Conservation (phyloP, 2,888 invertebrate genomes). For the Euzetes globulus region DNA sequence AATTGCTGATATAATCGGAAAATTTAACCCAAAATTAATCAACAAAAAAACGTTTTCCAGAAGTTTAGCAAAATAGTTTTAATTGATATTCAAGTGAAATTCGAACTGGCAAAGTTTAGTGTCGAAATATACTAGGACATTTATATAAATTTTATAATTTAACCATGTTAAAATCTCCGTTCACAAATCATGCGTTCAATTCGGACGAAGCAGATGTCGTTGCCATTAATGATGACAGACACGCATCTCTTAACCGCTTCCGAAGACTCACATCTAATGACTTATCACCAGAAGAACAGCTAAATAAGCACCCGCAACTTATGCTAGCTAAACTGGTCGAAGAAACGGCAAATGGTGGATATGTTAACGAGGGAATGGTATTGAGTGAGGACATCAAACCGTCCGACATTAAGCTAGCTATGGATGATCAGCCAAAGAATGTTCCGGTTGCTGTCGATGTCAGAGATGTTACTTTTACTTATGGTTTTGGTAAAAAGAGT, state of each 20-base stretch:
- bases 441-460: constrained; percentile 29
- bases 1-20: too few relatives aligned
- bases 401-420: background rate
- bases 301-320: constrained; percentile 28
- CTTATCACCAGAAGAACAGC: constrained; percentile 9
- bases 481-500: constrained; percentile 33
- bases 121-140: too few relatives aligned
- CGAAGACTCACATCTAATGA: constrained; percentile 31
- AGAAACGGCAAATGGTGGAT: constrained; percentile 32
- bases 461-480: constrained; percentile 33
- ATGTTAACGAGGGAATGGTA: constrained; percentile 31
- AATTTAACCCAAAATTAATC: too few relatives aligned
- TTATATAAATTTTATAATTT: too few relatives aligned
- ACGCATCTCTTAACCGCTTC: constrained; percentile 31
- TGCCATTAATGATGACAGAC: constrained; percentile 35
- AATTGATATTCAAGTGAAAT: too few relatives aligned
- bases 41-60: too few relatives aligned
- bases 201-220: constrained; percentile 35
- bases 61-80: too few relatives aligned
- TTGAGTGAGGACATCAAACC: constrained; percentile 24
- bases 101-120: too few relatives aligned
- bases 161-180: constrained; percentile 32
- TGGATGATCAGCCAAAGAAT: background rate
- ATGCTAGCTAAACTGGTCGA: constrained; percentile 34
- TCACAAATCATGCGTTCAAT: constrained; percentile 29